Evolutionary conservation across 2,113 vertebrate species (phyloP).

Genomic region (Jaculus jaculus): DNA sequence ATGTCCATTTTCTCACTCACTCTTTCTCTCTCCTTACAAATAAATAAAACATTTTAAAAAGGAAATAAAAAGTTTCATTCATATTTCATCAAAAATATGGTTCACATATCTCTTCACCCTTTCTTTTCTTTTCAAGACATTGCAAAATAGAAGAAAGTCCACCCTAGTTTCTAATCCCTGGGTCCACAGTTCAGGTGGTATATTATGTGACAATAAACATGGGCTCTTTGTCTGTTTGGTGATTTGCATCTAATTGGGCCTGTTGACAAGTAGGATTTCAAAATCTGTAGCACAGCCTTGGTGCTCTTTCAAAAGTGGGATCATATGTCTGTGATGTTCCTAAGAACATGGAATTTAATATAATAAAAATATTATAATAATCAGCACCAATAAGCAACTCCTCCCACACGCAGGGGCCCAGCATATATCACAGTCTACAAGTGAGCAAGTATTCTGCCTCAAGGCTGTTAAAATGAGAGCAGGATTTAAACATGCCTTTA

Average conservation of each 20-base stretch:
- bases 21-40: too few species aligned
- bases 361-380: too few species aligned
- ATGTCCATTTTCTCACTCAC: too few species aligned
- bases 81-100: constrained; percentile 34
- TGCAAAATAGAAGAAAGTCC: constrained; percentile 35
- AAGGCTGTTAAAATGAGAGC: constrained; percentile 44
- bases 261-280: constrained; percentile 28
- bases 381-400: constrained; percentile 40
- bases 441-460: neutral
- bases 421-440: neutral
- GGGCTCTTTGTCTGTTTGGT: neutral
- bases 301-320: neutral
- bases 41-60: too few species aligned
- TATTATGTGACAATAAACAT: neutral
- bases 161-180: neutral
- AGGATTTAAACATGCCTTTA: neutral
- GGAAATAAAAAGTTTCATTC: neutral
- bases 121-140: constrained; percentile 52
- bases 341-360: too few species aligned
- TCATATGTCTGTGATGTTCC: neutral
- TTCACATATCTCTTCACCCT: constrained; percentile 3
- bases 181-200: neutral
- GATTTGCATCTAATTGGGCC: neutral
- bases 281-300: neutral
- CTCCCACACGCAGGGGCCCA: neutral